Conservation (phyloP, 2,797 vertebrate species). For the Iguana delicatissima region DNA sequence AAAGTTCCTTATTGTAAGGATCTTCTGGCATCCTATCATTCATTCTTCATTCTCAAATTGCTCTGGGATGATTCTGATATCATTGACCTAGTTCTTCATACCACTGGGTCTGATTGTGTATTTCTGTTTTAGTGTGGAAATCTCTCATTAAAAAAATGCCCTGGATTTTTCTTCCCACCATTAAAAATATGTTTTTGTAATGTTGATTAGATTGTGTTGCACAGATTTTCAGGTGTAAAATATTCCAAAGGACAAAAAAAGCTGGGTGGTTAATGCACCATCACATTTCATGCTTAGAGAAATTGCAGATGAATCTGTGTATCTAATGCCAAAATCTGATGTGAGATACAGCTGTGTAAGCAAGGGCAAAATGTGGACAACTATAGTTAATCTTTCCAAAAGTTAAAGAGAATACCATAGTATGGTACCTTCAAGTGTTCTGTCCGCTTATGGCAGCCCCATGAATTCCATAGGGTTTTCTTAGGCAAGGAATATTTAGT, state of each 20-base stretch:
- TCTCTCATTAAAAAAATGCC: conserved; percentile 29
- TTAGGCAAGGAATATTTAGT: no score
- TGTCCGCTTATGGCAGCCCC: no score
- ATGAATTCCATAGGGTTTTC: no score
- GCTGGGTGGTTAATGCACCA: conserved; percentile 53
- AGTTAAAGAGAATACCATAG: neutral
- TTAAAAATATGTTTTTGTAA: neutral
- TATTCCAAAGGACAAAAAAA: conserved; percentile 51
- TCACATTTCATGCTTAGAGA: conserved; percentile 58
- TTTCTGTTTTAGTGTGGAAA: conserved; percentile 48
- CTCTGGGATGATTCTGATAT: conserved; percentile 36
- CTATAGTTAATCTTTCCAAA: conserved; percentile 8
- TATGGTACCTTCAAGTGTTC: no score
- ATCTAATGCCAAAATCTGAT: conserved; percentile 22
- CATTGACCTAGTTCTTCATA: conserved; percentile 20
- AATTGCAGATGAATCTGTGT: conserved; percentile 46
- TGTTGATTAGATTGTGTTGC: conserved; percentile 44
- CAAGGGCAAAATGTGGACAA: conserved; percentile 17
- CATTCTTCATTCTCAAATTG: conserved; percentile 31
- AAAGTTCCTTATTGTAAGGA: neutral
- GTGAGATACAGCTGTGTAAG: conserved; percentile 27
- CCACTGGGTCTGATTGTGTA: conserved; percentile 13
- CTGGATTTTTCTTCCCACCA: conserved; percentile 42
- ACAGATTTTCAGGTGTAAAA: conserved; percentile 58
- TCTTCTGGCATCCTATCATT: neutral